A percentile compares a stretch with the other conserved stretches of the same genome.
These are phyloP conservation scores for Oxyscelio sp. DNA, from an alignment of 2,888 invertebrate genomes.

Conservation along the genomic window DNA sequence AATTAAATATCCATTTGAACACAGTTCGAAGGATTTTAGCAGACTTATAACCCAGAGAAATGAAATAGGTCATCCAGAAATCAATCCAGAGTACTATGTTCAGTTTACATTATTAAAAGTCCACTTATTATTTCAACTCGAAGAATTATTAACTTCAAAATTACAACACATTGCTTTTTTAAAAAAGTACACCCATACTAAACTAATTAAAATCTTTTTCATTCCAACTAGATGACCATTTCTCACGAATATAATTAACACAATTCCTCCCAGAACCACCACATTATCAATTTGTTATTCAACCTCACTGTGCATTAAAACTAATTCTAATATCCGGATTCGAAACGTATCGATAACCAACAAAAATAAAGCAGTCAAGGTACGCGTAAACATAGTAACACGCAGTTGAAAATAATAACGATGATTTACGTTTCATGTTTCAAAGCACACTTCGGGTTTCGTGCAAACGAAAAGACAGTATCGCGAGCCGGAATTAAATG, in stretches of 20 bases:
- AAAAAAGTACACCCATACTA: too few species aligned
- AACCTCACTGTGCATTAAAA: slow-evolving; percentile 22
- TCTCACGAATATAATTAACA: too few species aligned
- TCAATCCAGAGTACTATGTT: not conserved
- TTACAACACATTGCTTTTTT: not conserved
- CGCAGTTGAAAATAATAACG: slow-evolving; percentile 49
- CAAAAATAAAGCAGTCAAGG: slow-evolving; percentile 48
- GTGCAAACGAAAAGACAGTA: slow-evolving; percentile 52
- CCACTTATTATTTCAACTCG: too few species aligned
- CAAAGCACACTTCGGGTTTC: slow-evolving; percentile 40
- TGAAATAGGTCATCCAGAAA: not conserved
- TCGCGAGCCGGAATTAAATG: slow-evolving; percentile 41
- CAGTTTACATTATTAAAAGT: not conserved
- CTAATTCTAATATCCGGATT: slow-evolving; percentile 11
- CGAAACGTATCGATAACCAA: slow-evolving; percentile 19
- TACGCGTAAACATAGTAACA: slow-evolving; percentile 50
- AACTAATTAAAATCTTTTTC: not conserved
- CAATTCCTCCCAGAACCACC: not conserved
- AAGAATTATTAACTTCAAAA: not conserved
- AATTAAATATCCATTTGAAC: slow-evolving; percentile 18
- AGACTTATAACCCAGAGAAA: not conserved
- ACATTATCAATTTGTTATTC: slow-evolving; percentile 26
- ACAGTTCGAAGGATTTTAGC: not conserved
- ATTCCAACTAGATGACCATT: not conserved
- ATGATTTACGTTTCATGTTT: slow-evolving; percentile 55